Percentiles rank a stretch among this genome's conserved stretches.
Conservation (phyloP, 2,113 vertebrate genomes). For the Apaloderma vittatum region DNA sequence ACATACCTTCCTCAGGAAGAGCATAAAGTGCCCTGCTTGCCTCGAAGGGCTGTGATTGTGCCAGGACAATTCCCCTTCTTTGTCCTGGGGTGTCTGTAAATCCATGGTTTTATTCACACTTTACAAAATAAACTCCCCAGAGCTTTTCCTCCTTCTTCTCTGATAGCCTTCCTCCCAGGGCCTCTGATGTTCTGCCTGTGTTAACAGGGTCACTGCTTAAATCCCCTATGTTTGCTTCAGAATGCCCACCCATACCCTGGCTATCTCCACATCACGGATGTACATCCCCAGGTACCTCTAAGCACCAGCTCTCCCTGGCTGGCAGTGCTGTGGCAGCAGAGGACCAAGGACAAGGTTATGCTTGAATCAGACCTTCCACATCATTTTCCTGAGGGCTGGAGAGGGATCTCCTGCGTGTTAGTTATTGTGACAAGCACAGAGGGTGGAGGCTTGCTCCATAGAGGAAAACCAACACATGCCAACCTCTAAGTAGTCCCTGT, state of each 20-base stretch:
- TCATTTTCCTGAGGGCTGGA: not conserved
- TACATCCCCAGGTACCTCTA: accelerated
- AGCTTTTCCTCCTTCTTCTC: not conserved
- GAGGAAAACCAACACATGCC: not conserved
- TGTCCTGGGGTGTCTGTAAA: not conserved
- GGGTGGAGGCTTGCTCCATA: not conserved
- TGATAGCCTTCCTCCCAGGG: not conserved
- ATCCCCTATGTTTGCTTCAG: not conserved
- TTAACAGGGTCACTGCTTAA: not conserved
- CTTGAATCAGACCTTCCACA: not conserved
- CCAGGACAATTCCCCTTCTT: not conserved
- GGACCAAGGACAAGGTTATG: not conserved
- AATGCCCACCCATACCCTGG: not conserved
- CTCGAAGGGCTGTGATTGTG: not conserved
- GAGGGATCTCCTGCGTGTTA: not conserved
- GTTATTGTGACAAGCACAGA: not conserved
- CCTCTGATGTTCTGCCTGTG: not conserved
- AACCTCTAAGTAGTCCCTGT: not conserved
- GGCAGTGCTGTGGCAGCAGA: not conserved
- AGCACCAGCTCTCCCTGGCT: not conserved
- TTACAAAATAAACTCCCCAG: not conserved
- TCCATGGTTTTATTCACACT: not conserved
- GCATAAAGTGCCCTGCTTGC: not conserved
- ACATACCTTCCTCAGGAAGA: not conserved
- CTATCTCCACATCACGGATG: not conserved